Base-by-base conservation (phyloP, 2,888 invertebrate genomes). In the Drosophila imparisetae region DNA sequence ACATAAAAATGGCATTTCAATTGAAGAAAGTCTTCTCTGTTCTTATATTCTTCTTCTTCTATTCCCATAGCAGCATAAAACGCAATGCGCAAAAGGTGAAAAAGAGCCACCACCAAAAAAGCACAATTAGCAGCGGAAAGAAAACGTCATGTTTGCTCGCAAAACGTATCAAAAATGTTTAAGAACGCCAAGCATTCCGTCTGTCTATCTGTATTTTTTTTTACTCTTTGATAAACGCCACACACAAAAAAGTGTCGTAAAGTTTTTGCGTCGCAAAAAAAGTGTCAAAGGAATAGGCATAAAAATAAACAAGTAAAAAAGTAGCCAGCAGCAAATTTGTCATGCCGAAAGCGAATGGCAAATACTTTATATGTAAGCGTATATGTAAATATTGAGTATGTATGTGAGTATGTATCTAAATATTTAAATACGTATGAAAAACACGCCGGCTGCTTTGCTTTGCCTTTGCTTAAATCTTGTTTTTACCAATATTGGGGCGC, bases 191-290 rank as follows among this genome's bases (percentile, higher is more conserved):
- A 49, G 54, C 60, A 78, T 40, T 66, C n/a, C 11, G 32, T 38
- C 40, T 62, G 30, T 50, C 38, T 32, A 34, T 36, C 40, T 49
- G 36, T 24, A 60, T 49, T 30, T 61, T 50, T 29, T 36, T 34
- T 29, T 10, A n/a, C 21, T 54, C 59, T 32, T 36, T 70, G 58
- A 78, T 65, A 63, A 60, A 65, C 40, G 52, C 38, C 58, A 54
- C 49, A 71, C 64, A 65, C 30, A 69, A 72, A 72, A 80, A 73
- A 80, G 48, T 82, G 76, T 90, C 86, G 83, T 90, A 90, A 90
- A 91, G 81, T 83, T 90, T 90, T 87, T 90, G 91, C 87, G 87
- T 90, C 87, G 90, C 76, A 85, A 62, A 82, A 61, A 79, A 78
- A 38, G 58, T 67, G 84, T 60, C 57, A 65, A 71, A 75, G 24